phyloP scores from a whole-genome alignment of 2,113 vertebrate genomes.

The Pelecanus crispus region DNA sequence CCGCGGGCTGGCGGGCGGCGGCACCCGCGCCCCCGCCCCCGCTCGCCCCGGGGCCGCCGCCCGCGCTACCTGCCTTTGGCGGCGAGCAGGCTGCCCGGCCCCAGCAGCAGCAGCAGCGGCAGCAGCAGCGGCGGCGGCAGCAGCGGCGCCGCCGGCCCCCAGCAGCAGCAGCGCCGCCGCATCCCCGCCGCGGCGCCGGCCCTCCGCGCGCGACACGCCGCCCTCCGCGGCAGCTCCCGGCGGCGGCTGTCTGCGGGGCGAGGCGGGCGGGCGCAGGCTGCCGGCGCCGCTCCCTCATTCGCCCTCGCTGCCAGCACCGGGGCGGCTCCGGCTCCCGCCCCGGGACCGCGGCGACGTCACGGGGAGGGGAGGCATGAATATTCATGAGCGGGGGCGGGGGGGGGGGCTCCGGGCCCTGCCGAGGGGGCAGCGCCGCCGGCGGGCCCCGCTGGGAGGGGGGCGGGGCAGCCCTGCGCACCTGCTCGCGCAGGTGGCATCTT shows the following conservation, averaged over 20 bases:
- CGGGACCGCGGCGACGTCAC: conserved; percentile 72
- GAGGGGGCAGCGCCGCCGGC: not conserved
- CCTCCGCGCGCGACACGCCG: not conserved
- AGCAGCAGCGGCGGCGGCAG: not conserved
- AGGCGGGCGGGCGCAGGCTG: not conserved
- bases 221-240: not conserved
- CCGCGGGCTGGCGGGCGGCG: not conserved
- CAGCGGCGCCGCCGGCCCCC: conserved; percentile 17
- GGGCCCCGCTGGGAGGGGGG: no score
- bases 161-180: not conserved
- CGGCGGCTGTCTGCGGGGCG: not conserved
- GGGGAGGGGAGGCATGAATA: conserved; percentile 59
- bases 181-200: not conserved
- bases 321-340: conserved; percentile 67
- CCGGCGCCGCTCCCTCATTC: conserved; percentile 1
- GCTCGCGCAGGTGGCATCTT: not conserved
- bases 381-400: conserved; percentile 42
- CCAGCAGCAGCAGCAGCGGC: not conserved
- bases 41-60: not conserved
- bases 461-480: not conserved
- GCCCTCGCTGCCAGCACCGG: conserved; percentile 55
- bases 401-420: not conserved
- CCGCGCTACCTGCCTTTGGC: conserved; percentile 64
- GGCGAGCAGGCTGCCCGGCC: conserved; percentile 66
- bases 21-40: not conserved